Percentiles rank a stretch among this genome's conserved stretches.
Evolutionary conservation across 2,797 vertebrate species (phyloP).

Genomic region (Pseudomugil gertrudae): DNA sequence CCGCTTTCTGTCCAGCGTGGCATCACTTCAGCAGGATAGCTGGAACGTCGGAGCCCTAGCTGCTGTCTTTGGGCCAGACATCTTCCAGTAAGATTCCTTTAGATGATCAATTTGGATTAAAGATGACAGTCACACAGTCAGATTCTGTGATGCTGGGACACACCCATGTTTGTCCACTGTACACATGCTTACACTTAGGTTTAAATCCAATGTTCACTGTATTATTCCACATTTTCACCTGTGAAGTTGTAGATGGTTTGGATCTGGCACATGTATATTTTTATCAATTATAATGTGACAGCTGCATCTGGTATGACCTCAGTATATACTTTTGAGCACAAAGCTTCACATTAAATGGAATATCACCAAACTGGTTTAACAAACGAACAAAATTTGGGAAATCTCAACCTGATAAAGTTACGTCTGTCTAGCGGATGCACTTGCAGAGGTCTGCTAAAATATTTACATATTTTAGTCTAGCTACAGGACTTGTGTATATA

Average conservation of each 20-base stretch:
- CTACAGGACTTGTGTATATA: neutral
- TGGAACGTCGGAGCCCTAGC: constrained; percentile 92
- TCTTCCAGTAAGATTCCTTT: constrained; percentile 92
- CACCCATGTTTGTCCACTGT: neutral
- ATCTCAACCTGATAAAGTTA: neutral
- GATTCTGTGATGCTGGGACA: neutral
- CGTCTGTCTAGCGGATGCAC: neutral
- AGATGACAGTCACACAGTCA: neutral
- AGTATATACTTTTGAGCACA: neutral
- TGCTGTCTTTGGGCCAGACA: constrained; percentile 96
- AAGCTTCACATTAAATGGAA: neutral
- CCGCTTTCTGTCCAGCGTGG: constrained; percentile 94
- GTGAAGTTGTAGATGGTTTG: neutral
- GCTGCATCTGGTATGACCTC: neutral
- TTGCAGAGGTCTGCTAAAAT: neutral
- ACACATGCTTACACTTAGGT: neutral
- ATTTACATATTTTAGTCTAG: too few species aligned
- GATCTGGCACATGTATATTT: neutral
- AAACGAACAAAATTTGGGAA: neutral
- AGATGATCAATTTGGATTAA: accelerated
- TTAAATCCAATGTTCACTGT: neutral
- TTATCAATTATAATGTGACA: neutral
- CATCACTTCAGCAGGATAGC: constrained; percentile 92
- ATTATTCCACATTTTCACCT: neutral
- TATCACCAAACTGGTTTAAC: neutral